These are phyloP conservation scores for Phyto melanocephala DNA, from an alignment of 2,888 invertebrate species.

Conservation along the genomic window DNA sequence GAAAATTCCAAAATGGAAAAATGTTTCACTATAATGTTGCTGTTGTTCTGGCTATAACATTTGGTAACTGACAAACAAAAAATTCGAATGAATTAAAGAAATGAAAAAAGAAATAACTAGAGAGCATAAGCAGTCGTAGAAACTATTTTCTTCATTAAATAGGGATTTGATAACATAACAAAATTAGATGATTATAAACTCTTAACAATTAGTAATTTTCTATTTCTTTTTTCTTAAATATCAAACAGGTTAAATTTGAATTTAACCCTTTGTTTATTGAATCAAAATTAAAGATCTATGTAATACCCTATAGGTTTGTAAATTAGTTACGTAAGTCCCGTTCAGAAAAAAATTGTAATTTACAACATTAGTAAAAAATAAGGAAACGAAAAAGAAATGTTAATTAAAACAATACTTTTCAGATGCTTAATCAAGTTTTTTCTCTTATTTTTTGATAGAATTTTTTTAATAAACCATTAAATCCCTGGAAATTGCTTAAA, in stretches of 20 bases:
- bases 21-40: conserved; percentile 9
- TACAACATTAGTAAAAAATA: conserved; percentile 1
- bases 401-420: conserved; percentile 51
- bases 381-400: conserved; percentile 3
- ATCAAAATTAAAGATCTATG: not conserved
- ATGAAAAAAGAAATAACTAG: not conserved
- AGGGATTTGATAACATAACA: conserved; percentile 46
- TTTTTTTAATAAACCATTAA: conserved; percentile 24
- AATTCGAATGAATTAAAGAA: conserved; percentile 15
- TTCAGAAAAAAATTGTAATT: conserved; percentile 4
- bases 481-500: conserved; percentile 53
- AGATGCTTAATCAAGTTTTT: conserved; percentile 41
- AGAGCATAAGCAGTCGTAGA: not conserved
- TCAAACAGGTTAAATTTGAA: conserved; percentile 34
- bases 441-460: not conserved
- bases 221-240: not conserved
- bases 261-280: conserved; percentile 33
- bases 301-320: conserved; percentile 41
- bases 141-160: conserved; percentile 46
- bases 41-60: conserved; percentile 1
- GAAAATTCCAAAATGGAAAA: conserved; percentile 63
- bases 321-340: not conserved
- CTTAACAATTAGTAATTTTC: conserved; percentile 30
- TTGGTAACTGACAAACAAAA: conserved; percentile 43
- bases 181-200: not conserved